Conservation (phyloP, 2,888 invertebrate genomes). For the Phymatocera aterrima region DNA sequence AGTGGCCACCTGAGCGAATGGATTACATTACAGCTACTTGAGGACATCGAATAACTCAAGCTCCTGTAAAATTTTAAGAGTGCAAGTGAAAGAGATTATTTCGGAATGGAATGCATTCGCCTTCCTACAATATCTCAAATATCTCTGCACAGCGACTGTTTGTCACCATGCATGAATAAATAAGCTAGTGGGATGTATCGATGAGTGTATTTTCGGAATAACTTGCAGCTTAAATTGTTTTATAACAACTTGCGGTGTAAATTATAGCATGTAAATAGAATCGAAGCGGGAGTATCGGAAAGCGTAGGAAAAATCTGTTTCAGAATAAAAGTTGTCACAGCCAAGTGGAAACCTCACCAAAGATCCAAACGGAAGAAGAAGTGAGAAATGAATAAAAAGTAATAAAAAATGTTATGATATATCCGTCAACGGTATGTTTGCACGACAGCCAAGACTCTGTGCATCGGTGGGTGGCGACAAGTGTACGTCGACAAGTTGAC, state of each 20-base stretch:
- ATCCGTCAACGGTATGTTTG: constrained; percentile 17
- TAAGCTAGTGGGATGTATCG: constrained; percentile 8
- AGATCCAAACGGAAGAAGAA: background rate
- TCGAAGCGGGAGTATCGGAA: background rate
- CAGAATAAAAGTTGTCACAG: constrained; percentile 6
- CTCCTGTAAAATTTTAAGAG: background rate
- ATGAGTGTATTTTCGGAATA: background rate
- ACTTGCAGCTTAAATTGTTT: background rate
- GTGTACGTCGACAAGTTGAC: constrained; percentile 42
- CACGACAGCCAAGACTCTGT: background rate
- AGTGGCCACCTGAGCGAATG: constrained; percentile 30
- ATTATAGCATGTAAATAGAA: background rate
- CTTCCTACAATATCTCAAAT: background rate
- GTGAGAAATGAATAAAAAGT: background rate
- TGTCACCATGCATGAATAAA: background rate
- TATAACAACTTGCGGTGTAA: background rate
- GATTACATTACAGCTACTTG: constrained; percentile 26
- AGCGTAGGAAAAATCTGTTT: background rate
- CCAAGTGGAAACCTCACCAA: background rate
- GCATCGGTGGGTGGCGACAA: constrained; percentile 37
- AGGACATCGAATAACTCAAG: constrained; percentile 24
- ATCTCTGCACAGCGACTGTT: background rate
- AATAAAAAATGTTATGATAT: background rate
- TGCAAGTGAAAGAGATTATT: constrained; percentile 9
- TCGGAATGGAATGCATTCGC: background rate